Conservation (phyloP, 2,888 invertebrate species). For the Pyrgus malvae region DNA sequence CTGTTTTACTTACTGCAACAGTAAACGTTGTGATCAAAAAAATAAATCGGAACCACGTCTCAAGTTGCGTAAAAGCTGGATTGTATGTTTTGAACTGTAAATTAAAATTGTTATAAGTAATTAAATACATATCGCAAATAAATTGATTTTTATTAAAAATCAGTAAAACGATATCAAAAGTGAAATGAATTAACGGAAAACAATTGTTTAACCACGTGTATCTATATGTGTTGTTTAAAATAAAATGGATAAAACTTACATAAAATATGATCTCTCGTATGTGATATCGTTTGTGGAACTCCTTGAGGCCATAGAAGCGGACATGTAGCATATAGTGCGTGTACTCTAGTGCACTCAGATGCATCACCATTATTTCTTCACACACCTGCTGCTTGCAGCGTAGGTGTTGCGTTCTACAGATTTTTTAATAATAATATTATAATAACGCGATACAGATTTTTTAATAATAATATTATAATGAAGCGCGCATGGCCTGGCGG, state of each 20-base stretch:
- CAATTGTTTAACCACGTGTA: too few species aligned
- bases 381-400: slow-evolving; percentile 91
- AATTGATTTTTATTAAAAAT: too few species aligned
- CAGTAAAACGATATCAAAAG: too few species aligned
- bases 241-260: too few species aligned
- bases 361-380: slow-evolving; percentile 93
- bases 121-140: too few species aligned
- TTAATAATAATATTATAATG: too few species aligned
- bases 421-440: too few species aligned
- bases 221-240: too few species aligned
- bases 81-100: slow-evolving; percentile 97
- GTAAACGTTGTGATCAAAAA: slow-evolving; percentile 93
- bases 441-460: too few species aligned
- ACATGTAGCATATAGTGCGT: slow-evolving; percentile 93
- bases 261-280: slow-evolving; percentile 92
- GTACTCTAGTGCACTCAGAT: slow-evolving; percentile 94
- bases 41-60: slow-evolving; percentile 98
- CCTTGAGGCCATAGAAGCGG: slow-evolving; percentile 91
- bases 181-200: too few species aligned
- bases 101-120: neutral
- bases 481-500: too few species aligned
- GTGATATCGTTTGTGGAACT: slow-evolving; percentile 91
- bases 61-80: slow-evolving; percentile 97
- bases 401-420: slow-evolving; percentile 89
- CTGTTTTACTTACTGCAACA: slow-evolving; percentile 87